Evolutionary conservation across 2,113 vertebrate species (phyloP).

Genomic region (Cavia porcellus): DNA sequence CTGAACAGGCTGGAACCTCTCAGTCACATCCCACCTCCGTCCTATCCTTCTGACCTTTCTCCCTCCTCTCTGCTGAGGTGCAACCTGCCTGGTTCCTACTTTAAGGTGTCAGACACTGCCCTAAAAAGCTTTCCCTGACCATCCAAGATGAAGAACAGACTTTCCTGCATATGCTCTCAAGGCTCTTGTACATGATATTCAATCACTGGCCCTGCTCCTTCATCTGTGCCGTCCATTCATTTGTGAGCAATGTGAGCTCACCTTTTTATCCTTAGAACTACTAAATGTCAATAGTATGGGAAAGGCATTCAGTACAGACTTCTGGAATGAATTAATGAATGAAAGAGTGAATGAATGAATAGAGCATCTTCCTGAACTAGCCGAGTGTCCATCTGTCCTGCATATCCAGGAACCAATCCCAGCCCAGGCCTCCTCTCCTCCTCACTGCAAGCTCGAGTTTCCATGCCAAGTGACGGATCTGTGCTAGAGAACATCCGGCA

Average conservation of each 20-base stretch:
- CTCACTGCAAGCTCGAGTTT: not conserved
- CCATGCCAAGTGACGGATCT: not conserved
- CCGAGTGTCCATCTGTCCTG: not conserved
- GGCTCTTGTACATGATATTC: not conserved
- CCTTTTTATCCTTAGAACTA: not conserved
- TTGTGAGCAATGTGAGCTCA: not conserved
- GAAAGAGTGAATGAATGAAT: not conserved
- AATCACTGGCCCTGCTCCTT: not conserved
- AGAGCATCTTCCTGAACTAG: not conserved
- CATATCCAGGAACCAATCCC: not conserved
- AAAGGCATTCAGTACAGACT: not conserved
- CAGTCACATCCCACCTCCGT: not conserved
- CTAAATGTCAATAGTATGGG: not conserved
- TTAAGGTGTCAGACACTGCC: not conserved
- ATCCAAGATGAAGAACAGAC: not conserved
- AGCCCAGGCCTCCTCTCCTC: not conserved
- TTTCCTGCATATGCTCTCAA: not conserved
- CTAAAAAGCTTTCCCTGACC: not conserved
- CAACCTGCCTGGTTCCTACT: not conserved
- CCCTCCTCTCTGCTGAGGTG: not conserved
- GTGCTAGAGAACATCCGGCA: constrained; percentile 20
- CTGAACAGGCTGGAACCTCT: not conserved
- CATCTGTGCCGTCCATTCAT: not conserved
- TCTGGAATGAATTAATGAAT: not conserved
- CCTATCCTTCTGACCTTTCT: not conserved